Percentiles rank a stretch among this genome's conserved stretches.
These are phyloP conservation scores for Eucriotettix oculatus DNA, from an alignment of 2,888 invertebrate species.

Conservation along the genomic window DNA sequence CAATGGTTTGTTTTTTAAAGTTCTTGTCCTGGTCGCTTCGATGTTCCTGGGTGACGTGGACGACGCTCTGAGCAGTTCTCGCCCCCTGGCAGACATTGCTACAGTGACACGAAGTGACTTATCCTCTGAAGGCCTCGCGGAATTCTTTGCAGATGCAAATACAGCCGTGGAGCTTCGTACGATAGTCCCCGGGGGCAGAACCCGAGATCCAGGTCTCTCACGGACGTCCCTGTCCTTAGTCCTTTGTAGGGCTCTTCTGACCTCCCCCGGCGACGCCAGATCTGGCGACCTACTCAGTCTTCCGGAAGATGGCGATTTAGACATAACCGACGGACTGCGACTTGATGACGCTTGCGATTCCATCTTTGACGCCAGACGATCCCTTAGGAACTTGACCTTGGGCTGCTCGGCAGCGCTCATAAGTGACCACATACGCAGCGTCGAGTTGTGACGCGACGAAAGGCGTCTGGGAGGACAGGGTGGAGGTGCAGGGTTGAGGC, in stretches of 20 bases:
- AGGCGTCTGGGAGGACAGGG: conserved; percentile 60
- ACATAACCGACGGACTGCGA: background rate
- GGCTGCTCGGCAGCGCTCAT: conserved; percentile 23
- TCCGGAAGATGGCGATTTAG: background rate
- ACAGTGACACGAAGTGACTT: conserved; percentile 29
- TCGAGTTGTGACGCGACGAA: conserved; percentile 56
- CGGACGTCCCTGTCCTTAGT: background rate
- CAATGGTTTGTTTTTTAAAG: conserved; percentile 8
- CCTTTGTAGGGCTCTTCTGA: conserved; percentile 22
- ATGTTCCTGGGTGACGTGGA: conserved; percentile 3
- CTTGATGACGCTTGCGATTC: background rate
- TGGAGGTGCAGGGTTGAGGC: conserved; percentile 24
- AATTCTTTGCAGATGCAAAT: conserved; percentile 21
- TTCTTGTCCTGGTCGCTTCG: conserved; percentile 2
- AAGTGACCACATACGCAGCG: conserved; percentile 43
- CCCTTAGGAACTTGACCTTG: conserved; percentile 37
- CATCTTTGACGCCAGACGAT: conserved; percentile 42
- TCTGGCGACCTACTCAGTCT: conserved; percentile 32
- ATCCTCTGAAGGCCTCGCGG: conserved; percentile 18
- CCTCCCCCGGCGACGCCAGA: conserved; percentile 39
- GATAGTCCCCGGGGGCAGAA: conserved; percentile 22
- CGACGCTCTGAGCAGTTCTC: conserved; percentile 17
- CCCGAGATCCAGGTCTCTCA: conserved; percentile 11
- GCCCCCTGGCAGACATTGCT: conserved; percentile 24
- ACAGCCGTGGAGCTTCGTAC: conserved; percentile 27